These are phyloP conservation scores for Lates calcarifer DNA, from an alignment of 2,113 vertebrate genomes.

Conservation along the genomic window DNA sequence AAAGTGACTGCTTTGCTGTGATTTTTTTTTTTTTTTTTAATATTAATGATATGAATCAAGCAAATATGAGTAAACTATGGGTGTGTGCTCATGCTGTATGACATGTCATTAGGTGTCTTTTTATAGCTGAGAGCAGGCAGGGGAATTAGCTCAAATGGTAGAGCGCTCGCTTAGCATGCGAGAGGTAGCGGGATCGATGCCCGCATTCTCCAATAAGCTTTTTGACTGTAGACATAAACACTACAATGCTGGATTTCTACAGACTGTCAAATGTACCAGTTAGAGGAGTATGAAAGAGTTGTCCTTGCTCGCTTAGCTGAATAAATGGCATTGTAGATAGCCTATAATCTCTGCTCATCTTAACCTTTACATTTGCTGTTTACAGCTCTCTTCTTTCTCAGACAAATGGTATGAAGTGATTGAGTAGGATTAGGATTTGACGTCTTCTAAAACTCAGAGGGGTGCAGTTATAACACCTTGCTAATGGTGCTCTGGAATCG, in stretches of 20 bases:
- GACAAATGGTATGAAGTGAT: too few relatives aligned
- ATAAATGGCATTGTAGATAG: background rate
- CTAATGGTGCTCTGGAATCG: background rate
- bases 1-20: too few relatives aligned
- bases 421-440: too few relatives aligned
- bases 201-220: conserved; percentile 60
- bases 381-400: too few relatives aligned
- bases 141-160: conserved; percentile 90
- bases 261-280: background rate
- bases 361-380: too few relatives aligned
- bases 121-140: fast-evolving
- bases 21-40: too few relatives aligned
- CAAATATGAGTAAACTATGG: too few relatives aligned
- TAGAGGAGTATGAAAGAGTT: background rate
- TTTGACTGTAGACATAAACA: background rate
- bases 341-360: too few relatives aligned
- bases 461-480: too few relatives aligned
- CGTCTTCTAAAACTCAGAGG: too few relatives aligned
- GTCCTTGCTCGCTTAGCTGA: background rate
- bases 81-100: background rate
- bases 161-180: conserved; percentile 88
- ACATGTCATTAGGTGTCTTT: background rate
- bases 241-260: background rate
- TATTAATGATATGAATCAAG: too few relatives aligned
- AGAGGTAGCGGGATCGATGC: conserved; percentile 83